phyloP scores from a whole-genome alignment of 2,113 vertebrate species.

The Hippocampus abdominalis region DNA sequence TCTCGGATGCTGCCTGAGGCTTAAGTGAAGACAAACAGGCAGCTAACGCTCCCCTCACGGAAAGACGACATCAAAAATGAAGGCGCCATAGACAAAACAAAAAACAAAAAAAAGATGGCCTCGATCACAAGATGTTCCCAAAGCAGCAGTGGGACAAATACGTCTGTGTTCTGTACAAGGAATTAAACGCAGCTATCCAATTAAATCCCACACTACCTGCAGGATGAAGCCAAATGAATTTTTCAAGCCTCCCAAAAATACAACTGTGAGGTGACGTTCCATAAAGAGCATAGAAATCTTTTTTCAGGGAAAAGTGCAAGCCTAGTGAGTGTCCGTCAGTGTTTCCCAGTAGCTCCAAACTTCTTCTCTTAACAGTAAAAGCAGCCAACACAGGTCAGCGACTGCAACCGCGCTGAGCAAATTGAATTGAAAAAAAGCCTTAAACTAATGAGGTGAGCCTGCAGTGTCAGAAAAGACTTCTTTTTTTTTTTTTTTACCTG shows the following conservation, averaged over 20 bases:
- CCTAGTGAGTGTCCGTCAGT: not conserved
- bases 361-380: slow-evolving; percentile 2
- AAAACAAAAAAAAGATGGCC: not conserved
- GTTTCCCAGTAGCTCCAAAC: not conserved
- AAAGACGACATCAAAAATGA: not conserved
- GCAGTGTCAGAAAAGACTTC: not conserved
- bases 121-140: not conserved
- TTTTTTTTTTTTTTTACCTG: not conserved
- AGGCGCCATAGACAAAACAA: not conserved
- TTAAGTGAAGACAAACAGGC: slow-evolving; percentile 34
- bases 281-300: not conserved
- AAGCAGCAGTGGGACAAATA: not conserved
- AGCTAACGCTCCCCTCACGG: slow-evolving; percentile 17
- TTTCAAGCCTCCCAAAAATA: slow-evolving; percentile 4
- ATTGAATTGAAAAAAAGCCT: slow-evolving; percentile 5
- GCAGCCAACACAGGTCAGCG: not conserved
- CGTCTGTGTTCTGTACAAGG: not conserved
- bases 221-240: not conserved
- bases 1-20: slow-evolving; percentile 51
- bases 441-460: not conserved
- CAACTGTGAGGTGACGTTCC: not conserved
- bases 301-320: not conserved
- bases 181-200: not conserved
- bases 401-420: not conserved
- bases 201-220: slow-evolving; percentile 1